Conservation (phyloP, 2,113 vertebrate genomes). For the Sylvilagus bachmani region DNA sequence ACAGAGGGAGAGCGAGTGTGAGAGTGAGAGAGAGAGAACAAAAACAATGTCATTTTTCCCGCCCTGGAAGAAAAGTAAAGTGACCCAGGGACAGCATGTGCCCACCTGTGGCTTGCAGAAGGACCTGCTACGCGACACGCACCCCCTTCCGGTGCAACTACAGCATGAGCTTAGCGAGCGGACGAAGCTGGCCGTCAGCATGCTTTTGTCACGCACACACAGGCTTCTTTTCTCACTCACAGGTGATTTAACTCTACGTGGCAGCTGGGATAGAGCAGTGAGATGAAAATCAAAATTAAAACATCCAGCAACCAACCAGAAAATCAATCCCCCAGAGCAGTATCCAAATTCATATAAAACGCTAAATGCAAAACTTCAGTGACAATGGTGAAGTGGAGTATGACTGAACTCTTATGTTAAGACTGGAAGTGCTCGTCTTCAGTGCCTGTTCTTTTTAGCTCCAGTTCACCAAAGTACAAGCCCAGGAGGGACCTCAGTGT, state of each 20-base stretch:
- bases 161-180: neutral
- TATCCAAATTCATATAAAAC: neutral
- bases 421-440: neutral
- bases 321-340: neutral
- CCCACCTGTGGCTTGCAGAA: neutral
- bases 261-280: neutral
- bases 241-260: neutral
- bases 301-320: neutral
- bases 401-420: neutral
- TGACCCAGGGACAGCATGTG: neutral
- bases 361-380: neutral
- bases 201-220: neutral
- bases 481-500: neutral
- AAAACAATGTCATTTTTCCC: neutral
- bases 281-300: conserved; percentile 24
- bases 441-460: neutral
- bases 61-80: neutral
- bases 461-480: neutral
- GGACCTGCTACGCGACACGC: neutral
- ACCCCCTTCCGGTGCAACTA: neutral
- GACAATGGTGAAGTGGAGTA: neutral
- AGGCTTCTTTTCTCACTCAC: neutral
- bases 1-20: no score
- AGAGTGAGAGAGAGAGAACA: neutral
- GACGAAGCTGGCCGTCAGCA: neutral